phyloP scores from a whole-genome alignment of 2,888 invertebrate genomes.

The Thyatira batis region DNA sequence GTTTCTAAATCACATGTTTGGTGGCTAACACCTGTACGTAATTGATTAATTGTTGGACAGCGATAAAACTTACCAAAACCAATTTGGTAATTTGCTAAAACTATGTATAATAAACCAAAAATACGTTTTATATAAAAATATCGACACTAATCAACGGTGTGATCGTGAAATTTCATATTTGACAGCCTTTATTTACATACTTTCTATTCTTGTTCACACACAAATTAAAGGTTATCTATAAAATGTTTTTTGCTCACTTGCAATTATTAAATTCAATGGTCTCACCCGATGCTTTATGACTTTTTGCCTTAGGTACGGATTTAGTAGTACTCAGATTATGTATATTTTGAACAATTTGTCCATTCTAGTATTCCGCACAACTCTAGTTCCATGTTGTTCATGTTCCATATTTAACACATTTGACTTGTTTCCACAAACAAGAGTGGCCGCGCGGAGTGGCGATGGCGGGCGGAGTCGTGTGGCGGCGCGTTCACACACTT shows the following conservation, averaged over 20 bases:
- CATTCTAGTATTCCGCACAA: conserved; percentile 36
- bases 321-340: no score
- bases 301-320: not conserved
- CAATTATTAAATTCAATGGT: no score
- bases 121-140: conserved; percentile 29
- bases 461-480: conserved; percentile 51
- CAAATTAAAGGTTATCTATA: not conserved
- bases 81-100: conserved; percentile 36
- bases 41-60: conserved; percentile 32
- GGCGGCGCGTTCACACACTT: conserved; percentile 71
- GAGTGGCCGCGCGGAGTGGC: conserved; percentile 34
- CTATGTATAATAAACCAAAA: conserved; percentile 28
- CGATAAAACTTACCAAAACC: conserved; percentile 38
- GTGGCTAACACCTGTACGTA: conserved; percentile 27
- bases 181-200: not conserved
- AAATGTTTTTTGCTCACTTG: not conserved
- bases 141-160: conserved; percentile 3
- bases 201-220: conserved; percentile 2
- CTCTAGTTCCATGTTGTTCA: conserved; percentile 23
- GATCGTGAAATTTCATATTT: conserved; percentile 1
- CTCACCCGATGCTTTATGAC: no score
- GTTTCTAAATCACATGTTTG: conserved; percentile 38
- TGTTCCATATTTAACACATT: conserved; percentile 73
- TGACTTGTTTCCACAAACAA: conserved; percentile 76
- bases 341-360: no score